Base-by-base conservation (phyloP, 2,888 invertebrate species). In the Apantesis nais region DNA sequence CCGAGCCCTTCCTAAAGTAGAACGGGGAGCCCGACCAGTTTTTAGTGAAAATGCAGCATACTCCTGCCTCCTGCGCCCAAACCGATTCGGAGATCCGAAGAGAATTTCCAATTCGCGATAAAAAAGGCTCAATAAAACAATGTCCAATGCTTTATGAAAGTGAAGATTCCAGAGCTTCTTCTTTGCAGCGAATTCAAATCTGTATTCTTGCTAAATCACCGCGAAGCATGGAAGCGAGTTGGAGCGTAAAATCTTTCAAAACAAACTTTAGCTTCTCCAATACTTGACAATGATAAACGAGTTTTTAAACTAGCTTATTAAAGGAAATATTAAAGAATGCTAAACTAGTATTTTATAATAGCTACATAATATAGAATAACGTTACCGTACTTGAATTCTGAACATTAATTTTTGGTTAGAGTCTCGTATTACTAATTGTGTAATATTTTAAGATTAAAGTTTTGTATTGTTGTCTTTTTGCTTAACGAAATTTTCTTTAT, bases 181-280 rank as follows among this genome's bases (percentile, higher is more conserved):
- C 74, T 75, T 72, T 73, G 80, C 76, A 70, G 66, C 41, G 31
- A 48, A 31, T 65, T 61, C 39, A 76, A 52, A 77, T 77, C 78
- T 75, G 77, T 82, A 83, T 84, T 83, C 82, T 82, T 72, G 78
- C 73, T 73, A 80, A 86, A 84, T 86, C 79, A 80, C 83, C 79
- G 67, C 78, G 77, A 66, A 79, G 75, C 72, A 72, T 68, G 69
- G 61, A 72, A 70, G 78, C 70, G 76, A 77, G 76, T 79, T 76
- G 31, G 31, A 39, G 83, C 78, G 74, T 76, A 78, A 85, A 86
- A 83, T 85, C 79, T 77, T 71, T 78, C 65, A 65, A 66, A 77
- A 81, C 76, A 77, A 83, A 83, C 73, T 86, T 83, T 66, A 70
- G 39, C 62, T 37, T 41, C 48, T 25, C 31, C 29, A 39, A 64